These are phyloP conservation scores for Dromius quadrimaculatus DNA, from an alignment of 2,888 invertebrate species.

Conservation along the genomic window DNA sequence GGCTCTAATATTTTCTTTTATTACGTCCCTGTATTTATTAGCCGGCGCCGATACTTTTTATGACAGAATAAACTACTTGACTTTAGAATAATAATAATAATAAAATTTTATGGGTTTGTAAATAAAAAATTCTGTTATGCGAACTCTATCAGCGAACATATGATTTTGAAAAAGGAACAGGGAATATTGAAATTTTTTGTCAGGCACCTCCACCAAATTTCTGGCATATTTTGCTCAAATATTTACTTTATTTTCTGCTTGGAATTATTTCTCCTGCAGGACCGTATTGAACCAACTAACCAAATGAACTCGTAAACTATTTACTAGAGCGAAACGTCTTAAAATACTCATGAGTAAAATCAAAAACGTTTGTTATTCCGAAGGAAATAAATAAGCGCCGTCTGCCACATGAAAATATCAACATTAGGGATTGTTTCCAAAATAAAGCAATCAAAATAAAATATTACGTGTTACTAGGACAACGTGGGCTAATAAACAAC, in stretches of 20 bases:
- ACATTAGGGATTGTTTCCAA: slow-evolving; percentile 40
- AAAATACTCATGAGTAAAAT: neutral
- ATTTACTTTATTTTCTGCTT: neutral
- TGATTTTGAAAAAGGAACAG: too few relatives aligned
- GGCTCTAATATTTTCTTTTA: too few relatives aligned
- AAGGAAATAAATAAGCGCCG: slow-evolving; percentile 11
- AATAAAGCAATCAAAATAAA: slow-evolving; percentile 43
- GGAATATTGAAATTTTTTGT: too few relatives aligned
- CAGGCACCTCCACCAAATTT: too few relatives aligned
- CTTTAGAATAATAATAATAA: neutral
- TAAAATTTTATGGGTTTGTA: neutral
- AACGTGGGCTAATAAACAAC: slow-evolving; percentile 26
- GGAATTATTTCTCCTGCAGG: slow-evolving; percentile 18
- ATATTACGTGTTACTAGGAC: slow-evolving; percentile 33
- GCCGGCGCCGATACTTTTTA: slow-evolving; percentile 3
- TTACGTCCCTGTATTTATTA: neutral
- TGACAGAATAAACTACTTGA: slow-evolving; percentile 4
- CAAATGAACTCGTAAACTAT: too few relatives aligned
- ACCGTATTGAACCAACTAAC: too few relatives aligned
- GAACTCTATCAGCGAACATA: too few relatives aligned
- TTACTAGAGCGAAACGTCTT: too few relatives aligned
- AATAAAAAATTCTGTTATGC: neutral
- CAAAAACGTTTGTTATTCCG: slow-evolving; percentile 2
- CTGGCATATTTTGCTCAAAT: neutral
- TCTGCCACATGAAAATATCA: slow-evolving; percentile 35